Conservation (phyloP, 2,888 invertebrate species). For the Anthrax anthrax region DNA sequence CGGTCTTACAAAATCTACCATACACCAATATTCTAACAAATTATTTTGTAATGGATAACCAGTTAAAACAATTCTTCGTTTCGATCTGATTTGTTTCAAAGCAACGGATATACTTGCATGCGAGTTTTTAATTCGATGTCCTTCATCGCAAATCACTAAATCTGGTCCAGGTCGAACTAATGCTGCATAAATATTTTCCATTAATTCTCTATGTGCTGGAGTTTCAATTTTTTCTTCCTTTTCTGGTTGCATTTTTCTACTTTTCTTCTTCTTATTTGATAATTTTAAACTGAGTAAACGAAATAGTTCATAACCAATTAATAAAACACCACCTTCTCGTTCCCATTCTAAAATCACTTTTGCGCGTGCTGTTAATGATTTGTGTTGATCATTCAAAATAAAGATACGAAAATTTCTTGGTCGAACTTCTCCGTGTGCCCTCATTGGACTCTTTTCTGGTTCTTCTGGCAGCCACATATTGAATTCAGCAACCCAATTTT, state of each 20-base stretch:
- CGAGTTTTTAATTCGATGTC: conserved; percentile 95
- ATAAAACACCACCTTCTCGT: conserved; percentile 74
- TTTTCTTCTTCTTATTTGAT: conserved; percentile 44
- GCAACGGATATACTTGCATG: conserved; percentile 94
- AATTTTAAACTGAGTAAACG: conserved; percentile 73
- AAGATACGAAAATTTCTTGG: conserved; percentile 74
- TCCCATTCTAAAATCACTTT: conserved; percentile 81
- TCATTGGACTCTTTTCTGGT: conserved; percentile 40
- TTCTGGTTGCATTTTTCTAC: conserved; percentile 21
- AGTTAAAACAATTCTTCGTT: conserved; percentile 86
- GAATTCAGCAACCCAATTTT: conserved; percentile 95
- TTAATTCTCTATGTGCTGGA: conserved; percentile 53
- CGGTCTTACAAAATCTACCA: conserved; percentile 97
- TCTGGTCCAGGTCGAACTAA: conserved; percentile 86
- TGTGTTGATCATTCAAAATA: conserved; percentile 87
- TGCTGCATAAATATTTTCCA: conserved; percentile 72
- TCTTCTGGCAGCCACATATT: conserved; percentile 91
- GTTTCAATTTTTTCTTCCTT: conserved; percentile 35
- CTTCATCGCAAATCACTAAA: conserved; percentile 89
- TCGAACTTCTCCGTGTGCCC: conserved; percentile 52
- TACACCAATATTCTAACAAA: conserved; percentile 92
- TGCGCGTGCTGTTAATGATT: conserved; percentile 74
- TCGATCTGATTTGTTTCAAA: conserved; percentile 86
- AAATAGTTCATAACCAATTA: conserved; percentile 96
- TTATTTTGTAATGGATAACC: conserved; percentile 99